Percentiles rank a stretch among this genome's conserved stretches.
phyloP scores from a whole-genome alignment of 1,140 invertebrate genomes.

The Vanessa atalanta region DNA sequence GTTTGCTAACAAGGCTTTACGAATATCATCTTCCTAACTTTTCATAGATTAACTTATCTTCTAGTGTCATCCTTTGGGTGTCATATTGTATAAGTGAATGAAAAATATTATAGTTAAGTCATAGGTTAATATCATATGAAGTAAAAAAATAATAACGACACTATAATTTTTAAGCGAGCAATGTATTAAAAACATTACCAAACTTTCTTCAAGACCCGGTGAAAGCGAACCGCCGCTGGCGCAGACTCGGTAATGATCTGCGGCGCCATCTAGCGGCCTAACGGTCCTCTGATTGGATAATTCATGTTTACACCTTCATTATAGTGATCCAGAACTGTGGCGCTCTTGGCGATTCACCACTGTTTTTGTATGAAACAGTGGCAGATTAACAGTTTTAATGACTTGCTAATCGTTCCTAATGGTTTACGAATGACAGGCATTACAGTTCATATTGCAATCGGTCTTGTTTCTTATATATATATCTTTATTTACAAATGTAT shows the following conservation, averaged over 20 bases:
- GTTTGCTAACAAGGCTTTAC: too few species aligned
- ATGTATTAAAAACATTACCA: conserved; percentile 35
- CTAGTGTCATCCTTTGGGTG: too few species aligned
- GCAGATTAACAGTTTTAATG: conserved; percentile 24
- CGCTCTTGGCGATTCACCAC: conserved; percentile 29
- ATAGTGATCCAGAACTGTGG: conserved; percentile 37
- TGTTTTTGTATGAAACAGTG: conserved; percentile 17
- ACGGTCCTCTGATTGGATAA: conserved; percentile 67
- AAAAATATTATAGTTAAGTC: too few species aligned
- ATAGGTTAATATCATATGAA: too few species aligned
- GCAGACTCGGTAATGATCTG: conserved; percentile 56
- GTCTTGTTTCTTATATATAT: neutral
- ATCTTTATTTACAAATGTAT: neutral
- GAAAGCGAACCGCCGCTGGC: conserved; percentile 46
- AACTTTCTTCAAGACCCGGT: conserved; percentile 21
- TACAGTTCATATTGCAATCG: neutral
- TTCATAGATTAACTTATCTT: too few species aligned
- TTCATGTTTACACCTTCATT: conserved; percentile 66
- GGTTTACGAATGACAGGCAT: neutral
- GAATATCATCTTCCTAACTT: too few species aligned
- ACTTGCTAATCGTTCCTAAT: conserved; percentile 5
- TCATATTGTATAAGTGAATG: too few species aligned
- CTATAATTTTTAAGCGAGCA: conserved; percentile 22
- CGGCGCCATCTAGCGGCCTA: conserved; percentile 62
- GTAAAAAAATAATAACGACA: too few species aligned